These are phyloP conservation scores for Sebastes iracundus DNA, from an alignment of 2,797 vertebrate species.

Conservation along the genomic window DNA sequence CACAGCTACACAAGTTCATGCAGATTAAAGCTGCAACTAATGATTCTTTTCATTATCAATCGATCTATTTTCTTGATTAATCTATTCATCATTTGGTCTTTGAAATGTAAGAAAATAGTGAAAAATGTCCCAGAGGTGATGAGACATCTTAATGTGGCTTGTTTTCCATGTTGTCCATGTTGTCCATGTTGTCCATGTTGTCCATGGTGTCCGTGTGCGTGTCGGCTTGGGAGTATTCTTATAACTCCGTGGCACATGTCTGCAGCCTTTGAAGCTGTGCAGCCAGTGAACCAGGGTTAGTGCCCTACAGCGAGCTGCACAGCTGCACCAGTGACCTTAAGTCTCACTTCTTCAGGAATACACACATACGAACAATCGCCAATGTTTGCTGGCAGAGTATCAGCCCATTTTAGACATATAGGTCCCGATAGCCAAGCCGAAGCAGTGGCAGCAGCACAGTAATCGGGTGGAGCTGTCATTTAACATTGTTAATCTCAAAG, in stretches of 20 bases:
- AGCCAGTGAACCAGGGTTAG: background rate
- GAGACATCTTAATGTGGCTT: too few species aligned
- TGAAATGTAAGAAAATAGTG: too few species aligned
- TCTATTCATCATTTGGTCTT: too few species aligned
- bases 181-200: too few species aligned
- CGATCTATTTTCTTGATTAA: too few species aligned
- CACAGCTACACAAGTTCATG: too few species aligned
- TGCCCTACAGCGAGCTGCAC: background rate
- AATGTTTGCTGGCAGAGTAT: background rate
- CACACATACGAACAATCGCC: background rate
- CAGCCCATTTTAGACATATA: slow-evolving; percentile 6
- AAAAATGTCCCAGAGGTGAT: too few species aligned
- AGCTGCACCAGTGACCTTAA: background rate
- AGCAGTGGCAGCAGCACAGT: slow-evolving; percentile 14
- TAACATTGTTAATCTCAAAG: slow-evolving; percentile 38
- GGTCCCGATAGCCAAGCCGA: slow-evolving; percentile 13
- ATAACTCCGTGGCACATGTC: background rate
- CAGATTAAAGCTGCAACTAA: too few species aligned
- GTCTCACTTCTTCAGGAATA: background rate
- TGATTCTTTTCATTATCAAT: too few species aligned
- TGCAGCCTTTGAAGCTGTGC: background rate
- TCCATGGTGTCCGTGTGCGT: too few species aligned
- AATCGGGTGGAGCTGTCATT: slow-evolving; percentile 49
- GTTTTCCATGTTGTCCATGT: too few species aligned
- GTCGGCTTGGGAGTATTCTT: too few species aligned